phyloP scores from a whole-genome alignment of 2,113 vertebrate species.

The Leucosticte australis region DNA sequence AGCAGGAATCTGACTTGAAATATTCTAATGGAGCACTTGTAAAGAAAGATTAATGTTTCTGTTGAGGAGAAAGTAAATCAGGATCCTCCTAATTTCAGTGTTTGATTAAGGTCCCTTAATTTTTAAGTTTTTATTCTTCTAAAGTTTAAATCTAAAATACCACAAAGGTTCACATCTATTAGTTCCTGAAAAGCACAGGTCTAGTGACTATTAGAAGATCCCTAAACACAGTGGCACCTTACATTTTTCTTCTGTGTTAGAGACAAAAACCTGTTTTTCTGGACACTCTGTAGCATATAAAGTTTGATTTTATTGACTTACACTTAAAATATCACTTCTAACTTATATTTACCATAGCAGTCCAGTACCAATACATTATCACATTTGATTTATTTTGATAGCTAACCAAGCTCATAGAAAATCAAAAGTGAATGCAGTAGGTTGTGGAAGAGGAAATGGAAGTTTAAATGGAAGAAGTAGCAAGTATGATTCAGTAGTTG shows the following conservation, averaged over 20 bases:
- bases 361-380: not conserved
- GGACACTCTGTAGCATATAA: not conserved
- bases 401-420: not conserved
- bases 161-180: not conserved
- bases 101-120: not conserved
- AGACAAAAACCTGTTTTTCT: not conserved
- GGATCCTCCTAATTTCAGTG: not conserved
- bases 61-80: not conserved
- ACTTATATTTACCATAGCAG: not conserved
- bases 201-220: not conserved
- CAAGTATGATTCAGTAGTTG: not conserved
- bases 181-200: not conserved
- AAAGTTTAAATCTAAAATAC: not conserved
- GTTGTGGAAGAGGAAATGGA: not conserved
- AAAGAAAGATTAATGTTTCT: not conserved
- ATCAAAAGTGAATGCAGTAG: not conserved
- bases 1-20: not conserved
- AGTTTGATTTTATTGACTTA: not conserved
- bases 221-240: not conserved
- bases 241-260: not conserved
- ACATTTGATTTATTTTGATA: not conserved
- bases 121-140: not conserved
- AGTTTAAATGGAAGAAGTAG: not conserved
- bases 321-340: not conserved
- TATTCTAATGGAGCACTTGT: fast-evolving